phyloP scores from a whole-genome alignment of 64 coral and sea anemone species.

The Dendronephthya gigantea region DNA sequence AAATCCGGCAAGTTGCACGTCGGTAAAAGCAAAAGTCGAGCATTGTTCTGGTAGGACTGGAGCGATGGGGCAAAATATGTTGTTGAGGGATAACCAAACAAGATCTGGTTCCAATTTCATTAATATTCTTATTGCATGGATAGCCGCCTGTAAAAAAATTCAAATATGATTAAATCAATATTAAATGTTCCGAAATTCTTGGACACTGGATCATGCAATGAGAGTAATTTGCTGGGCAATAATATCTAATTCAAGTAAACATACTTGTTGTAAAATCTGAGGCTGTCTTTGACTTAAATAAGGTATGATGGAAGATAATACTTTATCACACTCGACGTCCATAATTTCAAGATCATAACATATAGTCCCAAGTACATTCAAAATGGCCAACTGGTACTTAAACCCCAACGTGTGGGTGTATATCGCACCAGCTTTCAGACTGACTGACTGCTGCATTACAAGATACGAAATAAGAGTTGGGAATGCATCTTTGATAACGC shows the following conservation, averaged over 20 bases:
- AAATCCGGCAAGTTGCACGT: neutral
- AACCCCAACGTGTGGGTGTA: constrained; percentile 67
- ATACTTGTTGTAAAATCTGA: constrained; percentile 52
- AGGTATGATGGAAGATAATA: constrained; percentile 30
- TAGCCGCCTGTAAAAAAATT: constrained; percentile 12
- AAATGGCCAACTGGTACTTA: constrained; percentile 48
- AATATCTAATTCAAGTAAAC: neutral
- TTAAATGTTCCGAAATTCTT: too few species aligned
- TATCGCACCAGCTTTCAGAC: constrained; percentile 56
- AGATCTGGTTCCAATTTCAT: constrained; percentile 43
- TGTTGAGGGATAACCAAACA: constrained; percentile 48
- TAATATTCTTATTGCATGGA: constrained; percentile 33
- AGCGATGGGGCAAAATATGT: constrained; percentile 25
- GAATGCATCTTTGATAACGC: constrained; percentile 71
- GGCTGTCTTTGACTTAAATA: constrained; percentile 79
- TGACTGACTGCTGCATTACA: constrained; percentile 53
- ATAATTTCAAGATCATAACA: constrained; percentile 59
- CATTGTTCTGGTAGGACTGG: neutral
- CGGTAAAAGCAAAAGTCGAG: neutral
- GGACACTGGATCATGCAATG: too few species aligned
- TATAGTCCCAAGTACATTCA: constrained; percentile 52
- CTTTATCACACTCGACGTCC: constrained; percentile 33
- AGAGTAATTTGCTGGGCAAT: too few species aligned
- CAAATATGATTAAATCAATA: too few species aligned
- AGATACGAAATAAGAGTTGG: constrained; percentile 48